Conservation (phyloP, 92 coral and sea anemone genomes). For the Heliopora coerulea region DNA sequence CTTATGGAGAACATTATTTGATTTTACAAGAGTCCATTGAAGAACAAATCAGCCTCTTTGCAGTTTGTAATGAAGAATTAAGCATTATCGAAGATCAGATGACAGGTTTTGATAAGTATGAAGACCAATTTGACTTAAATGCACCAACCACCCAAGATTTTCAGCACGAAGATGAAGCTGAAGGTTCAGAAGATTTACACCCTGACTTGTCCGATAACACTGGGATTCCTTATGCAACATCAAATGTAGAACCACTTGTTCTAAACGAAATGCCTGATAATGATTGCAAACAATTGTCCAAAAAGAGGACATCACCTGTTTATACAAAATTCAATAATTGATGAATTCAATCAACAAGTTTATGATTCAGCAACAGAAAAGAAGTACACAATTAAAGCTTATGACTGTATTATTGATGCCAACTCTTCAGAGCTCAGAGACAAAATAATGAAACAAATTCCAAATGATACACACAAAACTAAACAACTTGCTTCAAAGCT, state of each 20-base stretch:
- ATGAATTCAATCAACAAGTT: too few relatives aligned
- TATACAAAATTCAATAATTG: too few relatives aligned
- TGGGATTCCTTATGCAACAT: conserved; percentile 7
- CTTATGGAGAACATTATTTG: conserved; percentile 35
- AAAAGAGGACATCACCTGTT: too few relatives aligned
- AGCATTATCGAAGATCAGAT: background rate
- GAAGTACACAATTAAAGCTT: too few relatives aligned
- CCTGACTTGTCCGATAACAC: conserved; percentile 26
- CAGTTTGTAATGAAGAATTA: conserved; percentile 18
- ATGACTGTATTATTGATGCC: too few relatives aligned
- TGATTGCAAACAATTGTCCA: too few relatives aligned
- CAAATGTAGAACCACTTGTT: too few relatives aligned
- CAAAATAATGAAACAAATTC: conserved; percentile 8
- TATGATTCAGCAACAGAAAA: too few relatives aligned
- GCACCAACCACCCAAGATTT: conserved; percentile 9
- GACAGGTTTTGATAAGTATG: conserved; percentile 12
- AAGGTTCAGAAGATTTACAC: background rate
- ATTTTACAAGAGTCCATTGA: conserved; percentile 24
- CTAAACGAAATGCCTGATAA: conserved; percentile 2
- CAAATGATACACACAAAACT: conserved; percentile 28
- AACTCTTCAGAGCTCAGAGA: background rate
- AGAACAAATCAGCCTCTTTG: conserved; percentile 22
- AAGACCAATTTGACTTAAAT: background rate
- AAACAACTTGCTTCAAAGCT: conserved; percentile 6
- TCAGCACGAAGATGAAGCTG: conserved; percentile 2